phyloP scores from a whole-genome alignment of 2,797 vertebrate species.

The Xyrichtys novacula region DNA sequence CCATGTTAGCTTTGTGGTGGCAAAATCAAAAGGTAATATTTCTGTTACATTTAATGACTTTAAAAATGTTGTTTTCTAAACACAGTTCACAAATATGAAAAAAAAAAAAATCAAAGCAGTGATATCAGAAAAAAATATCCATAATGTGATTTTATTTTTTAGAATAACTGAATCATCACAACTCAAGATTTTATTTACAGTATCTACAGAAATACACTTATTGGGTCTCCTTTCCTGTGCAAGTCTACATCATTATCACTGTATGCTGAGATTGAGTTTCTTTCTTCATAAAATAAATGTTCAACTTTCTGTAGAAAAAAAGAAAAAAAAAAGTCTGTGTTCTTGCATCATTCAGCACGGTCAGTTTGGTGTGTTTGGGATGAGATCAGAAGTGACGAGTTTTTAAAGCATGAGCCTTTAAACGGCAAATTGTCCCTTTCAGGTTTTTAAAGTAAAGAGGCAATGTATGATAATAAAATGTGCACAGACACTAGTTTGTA shows the following conservation, averaged over 20 bases:
- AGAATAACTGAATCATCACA: slow-evolving; percentile 38
- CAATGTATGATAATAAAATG: neutral
- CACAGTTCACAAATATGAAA: neutral
- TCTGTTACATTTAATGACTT: neutral
- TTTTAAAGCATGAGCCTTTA: neutral
- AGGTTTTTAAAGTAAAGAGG: neutral
- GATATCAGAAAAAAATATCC: neutral
- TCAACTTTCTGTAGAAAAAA: neutral
- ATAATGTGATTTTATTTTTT: slow-evolving; percentile 50
- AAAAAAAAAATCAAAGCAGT: slow-evolving; percentile 7
- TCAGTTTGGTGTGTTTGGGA: slow-evolving; percentile 6
- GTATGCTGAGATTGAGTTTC: neutral
- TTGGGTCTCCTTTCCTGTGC: slow-evolving; percentile 40
- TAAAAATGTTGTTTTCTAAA: neutral
- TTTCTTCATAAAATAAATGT: slow-evolving; percentile 31
- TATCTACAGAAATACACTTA: slow-evolving; percentile 56
- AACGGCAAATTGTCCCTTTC: slow-evolving; percentile 12
- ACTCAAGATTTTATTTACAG: slow-evolving; percentile 58
- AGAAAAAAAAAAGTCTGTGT: neutral
- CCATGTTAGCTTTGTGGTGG: neutral
- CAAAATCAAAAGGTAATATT: too few species aligned
- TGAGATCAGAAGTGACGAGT: slow-evolving; percentile 1
- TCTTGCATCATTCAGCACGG: neutral
- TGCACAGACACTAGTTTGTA: neutral
- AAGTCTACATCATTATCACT: slow-evolving; percentile 19